Conservation (phyloP, 2,888 invertebrate species). For the Homarus gammarus region DNA sequence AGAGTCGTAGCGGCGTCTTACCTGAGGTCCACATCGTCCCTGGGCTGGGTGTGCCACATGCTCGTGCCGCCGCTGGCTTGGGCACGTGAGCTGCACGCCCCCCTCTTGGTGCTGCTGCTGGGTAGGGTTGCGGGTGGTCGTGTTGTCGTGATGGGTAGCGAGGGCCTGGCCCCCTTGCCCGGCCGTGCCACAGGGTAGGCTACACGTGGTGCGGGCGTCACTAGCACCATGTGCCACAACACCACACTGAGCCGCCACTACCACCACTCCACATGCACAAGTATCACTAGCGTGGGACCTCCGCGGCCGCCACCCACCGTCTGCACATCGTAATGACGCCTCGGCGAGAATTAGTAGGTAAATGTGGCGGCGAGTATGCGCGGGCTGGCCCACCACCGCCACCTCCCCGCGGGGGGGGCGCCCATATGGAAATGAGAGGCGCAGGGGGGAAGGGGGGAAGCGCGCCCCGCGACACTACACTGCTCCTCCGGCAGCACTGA, state of each 20-base stretch:
- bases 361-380: slow-evolving; percentile 76
- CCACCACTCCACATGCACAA: slow-evolving; percentile 70
- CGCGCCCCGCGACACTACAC: slow-evolving; percentile 73
- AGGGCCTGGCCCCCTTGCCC: slow-evolving; percentile 62
- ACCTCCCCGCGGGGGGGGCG: slow-evolving; percentile 73
- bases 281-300: slow-evolving; percentile 71
- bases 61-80: slow-evolving; percentile 66
- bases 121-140: slow-evolving; percentile 16
- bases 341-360: slow-evolving; percentile 76
- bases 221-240: slow-evolving; percentile 71
- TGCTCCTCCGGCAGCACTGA: slow-evolving; percentile 68
- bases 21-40: slow-evolving; percentile 72
- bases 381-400: slow-evolving; percentile 73
- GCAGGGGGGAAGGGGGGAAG: slow-evolving; percentile 67
- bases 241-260: slow-evolving; percentile 61
- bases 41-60: slow-evolving; percentile 65
- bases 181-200: slow-evolving; percentile 65
- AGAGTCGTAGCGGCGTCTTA: slow-evolving; percentile 20
- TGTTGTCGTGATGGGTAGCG: slow-evolving; percentile 38
- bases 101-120: slow-evolving; percentile 43
- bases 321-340: slow-evolving; percentile 75
- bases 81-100: slow-evolving; percentile 65
- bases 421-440: slow-evolving; percentile 75
- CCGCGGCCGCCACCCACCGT: slow-evolving; percentile 74
- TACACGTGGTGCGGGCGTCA: slow-evolving; percentile 58